These are phyloP conservation scores for Ormia ochracea DNA, from an alignment of 2,888 invertebrate genomes.

Conservation along the genomic window DNA sequence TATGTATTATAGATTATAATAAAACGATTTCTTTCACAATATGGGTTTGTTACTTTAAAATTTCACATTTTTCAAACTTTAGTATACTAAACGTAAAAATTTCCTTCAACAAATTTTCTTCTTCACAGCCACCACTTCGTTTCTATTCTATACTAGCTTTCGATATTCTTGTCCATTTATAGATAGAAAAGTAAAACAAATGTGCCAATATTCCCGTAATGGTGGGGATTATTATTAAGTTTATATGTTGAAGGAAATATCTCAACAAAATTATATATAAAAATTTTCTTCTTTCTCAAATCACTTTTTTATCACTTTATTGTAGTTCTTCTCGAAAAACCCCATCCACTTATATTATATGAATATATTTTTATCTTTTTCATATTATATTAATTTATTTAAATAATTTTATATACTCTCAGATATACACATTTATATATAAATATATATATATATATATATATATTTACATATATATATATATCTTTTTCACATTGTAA, in stretches of 20 bases:
- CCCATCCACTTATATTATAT: constrained; percentile 15
- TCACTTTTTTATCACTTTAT: constrained; percentile 5
- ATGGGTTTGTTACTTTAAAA: constrained; percentile 1
- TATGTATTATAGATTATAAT: not conserved
- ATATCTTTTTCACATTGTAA: constrained; percentile 65
- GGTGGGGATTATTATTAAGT: constrained; percentile 42
- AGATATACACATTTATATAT: constrained; percentile 61
- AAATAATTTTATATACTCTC: constrained; percentile 36
- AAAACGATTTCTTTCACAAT: not conserved
- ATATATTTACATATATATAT: no score
- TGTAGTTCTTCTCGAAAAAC: constrained; percentile 8
- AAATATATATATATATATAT: no score
- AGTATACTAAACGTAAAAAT: constrained; percentile 59
- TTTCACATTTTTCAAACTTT: constrained; percentile 38
- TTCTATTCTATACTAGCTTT: constrained; percentile 40
- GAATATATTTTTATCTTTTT: constrained; percentile 21
- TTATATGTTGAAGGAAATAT: constrained; percentile 37
- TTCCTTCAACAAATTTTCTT: constrained; percentile 54
- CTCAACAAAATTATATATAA: constrained; percentile 32
- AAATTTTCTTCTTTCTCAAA: constrained; percentile 17
- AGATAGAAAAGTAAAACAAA: constrained; percentile 55
- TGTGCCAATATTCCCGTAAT: constrained; percentile 62
- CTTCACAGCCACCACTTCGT: constrained; percentile 26
- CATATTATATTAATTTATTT: constrained; percentile 28
- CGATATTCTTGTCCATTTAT: constrained; percentile 43